phyloP scores from a whole-genome alignment of 2,888 invertebrate species.

The Cheilosia soror region DNA sequence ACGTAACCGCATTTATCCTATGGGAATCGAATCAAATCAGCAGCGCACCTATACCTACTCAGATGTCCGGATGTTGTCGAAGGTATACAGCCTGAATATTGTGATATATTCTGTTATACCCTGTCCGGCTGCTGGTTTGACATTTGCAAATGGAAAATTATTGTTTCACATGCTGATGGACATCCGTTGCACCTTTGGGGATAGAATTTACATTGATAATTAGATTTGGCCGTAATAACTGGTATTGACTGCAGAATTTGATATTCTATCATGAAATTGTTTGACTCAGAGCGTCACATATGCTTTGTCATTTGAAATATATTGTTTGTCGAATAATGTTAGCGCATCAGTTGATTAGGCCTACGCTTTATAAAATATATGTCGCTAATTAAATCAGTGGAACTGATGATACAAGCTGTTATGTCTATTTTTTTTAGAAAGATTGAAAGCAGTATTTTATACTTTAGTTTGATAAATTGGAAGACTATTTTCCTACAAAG shows the following conservation, averaged over 20 bases:
- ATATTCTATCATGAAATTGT: constrained; percentile 23
- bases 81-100: constrained; percentile 20
- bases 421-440: too few species aligned
- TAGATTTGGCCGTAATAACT: constrained; percentile 44
- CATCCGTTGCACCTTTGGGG: constrained; percentile 58
- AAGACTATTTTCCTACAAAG: too few species aligned
- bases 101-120: constrained; percentile 50
- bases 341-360: too few species aligned
- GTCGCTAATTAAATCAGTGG: too few species aligned
- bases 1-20: constrained; percentile 50
- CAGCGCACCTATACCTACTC: constrained; percentile 19
- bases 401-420: too few species aligned
- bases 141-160: constrained; percentile 67
- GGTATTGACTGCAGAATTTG: constrained; percentile 20
- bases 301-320: constrained; percentile 38
- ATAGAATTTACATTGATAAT: constrained; percentile 72
- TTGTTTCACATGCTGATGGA: constrained; percentile 57
- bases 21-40: constrained; percentile 53
- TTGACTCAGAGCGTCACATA: constrained; percentile 29
- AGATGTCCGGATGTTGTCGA: constrained; percentile 3
- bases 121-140: constrained; percentile 48
- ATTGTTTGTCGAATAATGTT: constrained; percentile 13
- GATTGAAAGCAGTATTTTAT: too few species aligned
- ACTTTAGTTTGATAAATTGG: too few species aligned
- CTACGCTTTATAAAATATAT: too few species aligned